A percentile compares a stretch with the other conserved stretches of the same genome.
Conservation (phyloP, 2,113 vertebrate species). For the Leucopsar rothschildi region DNA sequence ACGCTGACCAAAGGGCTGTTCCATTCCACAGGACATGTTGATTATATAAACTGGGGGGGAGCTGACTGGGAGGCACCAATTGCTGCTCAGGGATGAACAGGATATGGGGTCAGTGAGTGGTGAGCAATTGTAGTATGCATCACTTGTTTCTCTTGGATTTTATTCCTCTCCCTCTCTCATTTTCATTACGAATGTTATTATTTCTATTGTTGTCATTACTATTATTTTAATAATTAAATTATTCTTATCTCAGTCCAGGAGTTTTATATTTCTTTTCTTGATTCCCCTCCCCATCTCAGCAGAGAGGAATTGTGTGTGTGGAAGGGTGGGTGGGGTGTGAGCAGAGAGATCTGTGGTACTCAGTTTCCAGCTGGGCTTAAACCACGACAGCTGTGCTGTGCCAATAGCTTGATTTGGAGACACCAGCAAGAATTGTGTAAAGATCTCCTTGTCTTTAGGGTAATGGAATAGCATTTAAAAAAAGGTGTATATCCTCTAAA, state of each 20-base stretch:
- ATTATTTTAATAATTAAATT: neutral
- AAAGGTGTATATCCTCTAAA: neutral
- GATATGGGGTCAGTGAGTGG: neutral
- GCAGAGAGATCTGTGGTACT: neutral
- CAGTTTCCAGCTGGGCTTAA: neutral
- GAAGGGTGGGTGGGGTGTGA: neutral
- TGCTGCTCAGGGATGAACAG: neutral
- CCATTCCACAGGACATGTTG: neutral
- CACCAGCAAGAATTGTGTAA: neutral
- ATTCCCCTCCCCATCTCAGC: neutral
- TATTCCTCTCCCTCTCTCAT: neutral
- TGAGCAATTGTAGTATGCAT: neutral
- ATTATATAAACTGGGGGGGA: neutral
- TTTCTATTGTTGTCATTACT: neutral
- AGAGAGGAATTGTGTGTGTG: neutral
- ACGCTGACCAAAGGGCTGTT: neutral
- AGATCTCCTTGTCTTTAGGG: neutral
- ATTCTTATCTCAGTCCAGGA: neutral
- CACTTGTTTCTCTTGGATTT: neutral
- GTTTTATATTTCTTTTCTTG: neutral
- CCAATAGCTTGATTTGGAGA: neutral
- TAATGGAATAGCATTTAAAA: neutral
- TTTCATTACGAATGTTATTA: neutral
- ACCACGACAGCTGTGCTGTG: fast-evolving
- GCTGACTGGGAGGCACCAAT: neutral